phyloP scores from a whole-genome alignment of 2,113 vertebrate species.

The mouse (Mus musculus) region GRCm39 chr4:75542501-75543000 shows the following conservation, averaged over 20 bases:
- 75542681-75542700: neutral
- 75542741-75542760: neutral
- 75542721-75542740: slow-evolving; percentile 1
- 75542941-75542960: slow-evolving; percentile 69
- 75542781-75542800: neutral
- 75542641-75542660: neutral
- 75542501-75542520: neutral
- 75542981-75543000: slow-evolving; percentile 68
- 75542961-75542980: slow-evolving; percentile 56
- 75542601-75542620: neutral
- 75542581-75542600: slow-evolving; percentile 19
- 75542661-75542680: neutral
- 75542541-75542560: neutral
- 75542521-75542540: neutral
- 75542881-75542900: slow-evolving; percentile 37
- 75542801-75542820: neutral
- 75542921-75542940: slow-evolving; percentile 71
- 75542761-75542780: slow-evolving; percentile 4
- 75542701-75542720: neutral
- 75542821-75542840: neutral
- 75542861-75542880: slow-evolving; percentile 20
- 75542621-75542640: neutral
- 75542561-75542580: neutral
- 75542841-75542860: neutral
- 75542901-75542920: slow-evolving; percentile 62